Percentiles rank a stretch among this genome's conserved stretches.
Evolutionary conservation across 2,113 vertebrate genomes (phyloP).

Genomic region (Dicerorhinus sumatrensis): DNA sequence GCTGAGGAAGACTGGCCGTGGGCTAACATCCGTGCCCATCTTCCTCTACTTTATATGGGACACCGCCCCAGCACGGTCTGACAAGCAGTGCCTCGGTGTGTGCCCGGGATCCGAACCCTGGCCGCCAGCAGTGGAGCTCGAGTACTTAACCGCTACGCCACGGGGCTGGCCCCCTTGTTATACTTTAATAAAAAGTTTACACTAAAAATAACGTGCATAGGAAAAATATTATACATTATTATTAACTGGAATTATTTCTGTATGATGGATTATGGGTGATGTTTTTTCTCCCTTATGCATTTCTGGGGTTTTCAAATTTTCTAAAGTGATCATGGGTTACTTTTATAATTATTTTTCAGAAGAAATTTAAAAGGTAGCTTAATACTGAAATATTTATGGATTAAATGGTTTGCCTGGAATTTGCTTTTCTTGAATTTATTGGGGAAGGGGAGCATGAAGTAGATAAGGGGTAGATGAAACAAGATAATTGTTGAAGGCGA

Average conservation of each 20-base stretch:
- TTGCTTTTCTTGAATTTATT: slow-evolving; percentile 3
- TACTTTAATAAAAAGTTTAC: slow-evolving; percentile 1
- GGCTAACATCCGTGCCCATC: no score
- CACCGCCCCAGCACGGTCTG: no score
- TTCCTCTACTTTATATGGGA: no score
- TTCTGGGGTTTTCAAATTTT: neutral
- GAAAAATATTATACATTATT: neutral
- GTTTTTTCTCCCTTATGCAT: neutral
- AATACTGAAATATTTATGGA: neutral
- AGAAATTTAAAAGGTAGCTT: neutral
- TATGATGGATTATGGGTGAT: neutral
- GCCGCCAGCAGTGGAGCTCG: no score
- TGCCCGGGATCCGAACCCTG: no score
- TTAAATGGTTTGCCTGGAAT: neutral
- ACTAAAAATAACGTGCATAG: neutral
- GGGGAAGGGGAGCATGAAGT: neutral
- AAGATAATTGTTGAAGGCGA: neutral
- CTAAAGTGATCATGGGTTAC: neutral
- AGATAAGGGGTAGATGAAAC: neutral
- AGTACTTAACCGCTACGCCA: no score
- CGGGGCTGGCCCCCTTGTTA: neutral
- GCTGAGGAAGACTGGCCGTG: no score
- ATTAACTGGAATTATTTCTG: neutral
- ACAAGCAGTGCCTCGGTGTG: no score
- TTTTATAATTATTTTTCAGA: slow-evolving; percentile 23